A percentile compares a stretch with the other conserved stretches of the same genome.
These are phyloP conservation scores for Hesperophylax magnus DNA, from an alignment of 1,140 invertebrate species.

Conservation along the genomic window DNA sequence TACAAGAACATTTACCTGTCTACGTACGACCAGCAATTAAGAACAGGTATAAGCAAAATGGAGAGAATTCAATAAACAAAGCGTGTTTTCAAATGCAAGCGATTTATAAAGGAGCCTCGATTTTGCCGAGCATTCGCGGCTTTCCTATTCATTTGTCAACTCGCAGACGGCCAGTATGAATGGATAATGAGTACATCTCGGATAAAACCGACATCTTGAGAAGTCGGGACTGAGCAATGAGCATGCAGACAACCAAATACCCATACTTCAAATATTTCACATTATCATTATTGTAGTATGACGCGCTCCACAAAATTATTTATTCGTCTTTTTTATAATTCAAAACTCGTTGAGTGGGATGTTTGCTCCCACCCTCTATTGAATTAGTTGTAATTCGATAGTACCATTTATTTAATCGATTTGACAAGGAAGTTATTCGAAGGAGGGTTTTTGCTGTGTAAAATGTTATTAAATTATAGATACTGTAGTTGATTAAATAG, in stretches of 20 bases:
- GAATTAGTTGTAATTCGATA: neutral
- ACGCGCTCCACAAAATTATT: neutral
- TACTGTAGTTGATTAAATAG: too few relatives aligned
- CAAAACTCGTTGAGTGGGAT: neutral
- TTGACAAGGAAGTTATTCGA: neutral
- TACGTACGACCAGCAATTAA: conserved; percentile 18
- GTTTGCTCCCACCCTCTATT: neutral
- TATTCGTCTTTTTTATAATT: neutral
- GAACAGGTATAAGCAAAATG: neutral
- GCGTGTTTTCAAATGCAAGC: neutral
- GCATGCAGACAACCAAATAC: neutral
- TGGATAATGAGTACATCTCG: conserved; percentile 42
- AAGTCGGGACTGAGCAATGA: neutral
- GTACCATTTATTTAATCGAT: neutral
- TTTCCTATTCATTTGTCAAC: neutral
- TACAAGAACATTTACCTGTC: conserved; percentile 18
- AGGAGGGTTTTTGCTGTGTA: too few relatives aligned
- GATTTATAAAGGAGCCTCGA: neutral
- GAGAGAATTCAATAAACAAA: neutral
- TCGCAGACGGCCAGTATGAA: conserved; percentile 28
- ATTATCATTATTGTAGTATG: neutral
- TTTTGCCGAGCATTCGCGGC: neutral
- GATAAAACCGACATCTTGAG: neutral
- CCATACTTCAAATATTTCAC: neutral
- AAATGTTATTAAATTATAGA: too few relatives aligned